Conservation (phyloP, 2,888 invertebrate species). For the Troglohyphantes excavatus region DNA sequence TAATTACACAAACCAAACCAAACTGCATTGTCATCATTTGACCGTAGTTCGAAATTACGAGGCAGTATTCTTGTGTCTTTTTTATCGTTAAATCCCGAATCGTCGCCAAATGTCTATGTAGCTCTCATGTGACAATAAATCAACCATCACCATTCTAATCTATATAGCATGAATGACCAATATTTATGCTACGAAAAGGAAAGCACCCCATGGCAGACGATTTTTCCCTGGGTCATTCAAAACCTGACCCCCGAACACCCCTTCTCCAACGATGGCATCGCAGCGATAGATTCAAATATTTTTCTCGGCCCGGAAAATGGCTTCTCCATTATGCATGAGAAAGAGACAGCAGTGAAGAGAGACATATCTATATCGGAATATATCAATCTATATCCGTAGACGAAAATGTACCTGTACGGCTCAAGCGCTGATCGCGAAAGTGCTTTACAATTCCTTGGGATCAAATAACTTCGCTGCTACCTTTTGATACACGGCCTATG, state of each 20-base stretch:
- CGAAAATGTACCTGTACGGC: slow-evolving; percentile 77
- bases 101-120: too few species aligned
- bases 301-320: slow-evolving; percentile 73
- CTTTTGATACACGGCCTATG: slow-evolving; percentile 67
- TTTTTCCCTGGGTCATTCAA: slow-evolving; percentile 65
- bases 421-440: slow-evolving; percentile 75
- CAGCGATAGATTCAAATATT: slow-evolving; percentile 75
- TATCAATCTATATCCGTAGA: slow-evolving; percentile 77
- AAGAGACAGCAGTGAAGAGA: slow-evolving; percentile 73
- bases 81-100: too few species aligned
- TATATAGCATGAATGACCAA: too few species aligned
- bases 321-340: slow-evolving; percentile 77
- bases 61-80: too few species aligned
- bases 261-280: slow-evolving; percentile 22
- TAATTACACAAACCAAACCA: too few species aligned
- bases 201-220: slow-evolving; percentile 47
- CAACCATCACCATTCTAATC: too few species aligned
- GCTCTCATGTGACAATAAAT: too few species aligned
- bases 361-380: slow-evolving; percentile 77
- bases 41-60: too few species aligned
- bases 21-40: too few species aligned
- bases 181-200: neutral
- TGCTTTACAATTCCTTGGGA: slow-evolving; percentile 78
- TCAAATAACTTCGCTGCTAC: slow-evolving; percentile 68
- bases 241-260: slow-evolving; percentile 65